phyloP scores from a whole-genome alignment of 2,797 vertebrate genomes.

The Gambelia wislizenii region DNA sequence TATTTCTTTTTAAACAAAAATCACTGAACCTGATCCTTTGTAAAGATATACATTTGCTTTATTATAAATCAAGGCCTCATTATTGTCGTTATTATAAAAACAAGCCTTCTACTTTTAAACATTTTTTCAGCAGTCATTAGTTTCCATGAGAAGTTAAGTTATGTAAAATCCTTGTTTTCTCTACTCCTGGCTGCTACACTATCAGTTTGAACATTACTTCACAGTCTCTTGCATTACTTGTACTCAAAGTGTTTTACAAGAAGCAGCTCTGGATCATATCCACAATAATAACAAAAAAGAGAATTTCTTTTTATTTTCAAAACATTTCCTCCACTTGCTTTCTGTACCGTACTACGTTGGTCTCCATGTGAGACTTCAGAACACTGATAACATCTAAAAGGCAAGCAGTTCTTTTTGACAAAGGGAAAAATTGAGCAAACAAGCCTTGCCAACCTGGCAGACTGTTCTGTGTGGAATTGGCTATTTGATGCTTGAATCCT shows the following conservation, averaged over 20 bases:
- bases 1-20: neutral
- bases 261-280: neutral
- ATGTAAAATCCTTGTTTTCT: neutral
- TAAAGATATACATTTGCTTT: neutral
- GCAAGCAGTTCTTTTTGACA: neutral
- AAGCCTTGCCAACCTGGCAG: neutral
- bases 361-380: neutral
- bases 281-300: neutral
- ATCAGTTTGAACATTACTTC: neutral
- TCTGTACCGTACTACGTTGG: neutral
- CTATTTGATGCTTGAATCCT: too few relatives aligned
- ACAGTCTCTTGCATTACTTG: neutral
- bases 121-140: neutral
- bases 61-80: neutral
- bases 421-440: neutral
- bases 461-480: too few relatives aligned
- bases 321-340: neutral
- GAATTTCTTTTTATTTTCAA: neutral
- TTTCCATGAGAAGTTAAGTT: neutral
- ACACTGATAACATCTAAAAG: neutral
- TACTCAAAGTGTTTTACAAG: neutral
- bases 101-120: neutral
- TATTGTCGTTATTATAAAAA: neutral
- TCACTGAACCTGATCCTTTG: neutral
- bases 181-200: neutral